Base-by-base conservation (phyloP, 2,797 vertebrate genomes). In the Falco novaeseelandiae region DNA sequence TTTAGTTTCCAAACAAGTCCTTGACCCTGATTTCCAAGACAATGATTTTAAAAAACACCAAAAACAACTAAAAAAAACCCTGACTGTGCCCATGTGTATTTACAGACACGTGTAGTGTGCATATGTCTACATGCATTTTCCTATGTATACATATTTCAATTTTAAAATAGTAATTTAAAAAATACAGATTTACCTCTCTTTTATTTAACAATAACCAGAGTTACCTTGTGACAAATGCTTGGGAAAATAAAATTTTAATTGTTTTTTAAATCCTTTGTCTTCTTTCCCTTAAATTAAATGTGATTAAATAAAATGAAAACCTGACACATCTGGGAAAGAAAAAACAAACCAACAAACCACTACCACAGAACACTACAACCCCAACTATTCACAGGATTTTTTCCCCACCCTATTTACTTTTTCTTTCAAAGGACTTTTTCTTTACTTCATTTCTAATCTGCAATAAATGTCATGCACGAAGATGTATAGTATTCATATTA, bases 61-160 rank as follows among this genome's bases (percentile, higher is more conserved):
- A 23, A 13, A 63, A 34, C 58, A 7, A 3, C 0, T 5, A 36
- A 5, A 27, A 27, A 63, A 6, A 0, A 1, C 5, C 26, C 15
- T 42, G 54, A 4, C 3, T 86, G 59, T 59, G 10, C 3, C n/a
- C 14, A 26, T n/a, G 1, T 9, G 8, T 25, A 6, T 62, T 6
- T 55, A 83, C 83, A 65, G 18, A 69, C 4, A 44, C 21, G 42
- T 18, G 34, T 40, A 48, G 5, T 26, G 2, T 51, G 2, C 9
- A 30, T 12, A 13, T 51, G 26, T 1, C 48, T 10, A 32, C 0
- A 49, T n/a, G 9, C 4, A 83, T 62, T 63, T 89, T 80, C 42
- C 48, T 44, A 12, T 54, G 10, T 12, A 42, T 14, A 7, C 12
- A 29, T 32, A 72, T 54, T 77, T 83, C 27, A 51, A 42, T 54